Conservation (phyloP, 1,140 invertebrate species). For the Zophobas atratus region DNA sequence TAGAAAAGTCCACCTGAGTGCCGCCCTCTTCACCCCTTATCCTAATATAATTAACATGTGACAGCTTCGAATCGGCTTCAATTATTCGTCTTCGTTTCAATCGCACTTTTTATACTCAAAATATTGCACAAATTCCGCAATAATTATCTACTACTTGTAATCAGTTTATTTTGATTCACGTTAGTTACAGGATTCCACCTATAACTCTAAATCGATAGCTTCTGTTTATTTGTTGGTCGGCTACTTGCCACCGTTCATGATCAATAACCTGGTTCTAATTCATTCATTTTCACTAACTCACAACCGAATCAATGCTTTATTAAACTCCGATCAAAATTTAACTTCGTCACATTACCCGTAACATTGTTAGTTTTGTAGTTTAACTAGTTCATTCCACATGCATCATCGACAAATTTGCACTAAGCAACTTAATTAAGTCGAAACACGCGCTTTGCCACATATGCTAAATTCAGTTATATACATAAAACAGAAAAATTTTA, state of each 20-base stretch:
- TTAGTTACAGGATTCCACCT: too few relatives aligned
- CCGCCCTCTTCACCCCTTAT: constrained; percentile 28
- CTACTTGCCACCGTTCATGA: not conserved
- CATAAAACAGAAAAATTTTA: too few relatives aligned
- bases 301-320: constrained; percentile 8
- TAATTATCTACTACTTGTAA: too few relatives aligned
- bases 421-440: too few relatives aligned
- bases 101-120: not conserved
- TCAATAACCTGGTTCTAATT: not conserved
- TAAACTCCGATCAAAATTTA: constrained; percentile 3
- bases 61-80: constrained; percentile 28
- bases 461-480: too few relatives aligned
- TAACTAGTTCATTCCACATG: not conserved
- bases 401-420: too few relatives aligned
- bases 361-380: not conserved
- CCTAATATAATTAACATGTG: constrained; percentile 33
- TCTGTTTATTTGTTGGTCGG: too few relatives aligned
- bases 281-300: not conserved
- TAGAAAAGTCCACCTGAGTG: constrained; percentile 32
- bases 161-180: too few relatives aligned
- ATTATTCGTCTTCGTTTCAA: constrained; percentile 12
- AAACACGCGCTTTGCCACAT: too few relatives aligned
- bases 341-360: not conserved
- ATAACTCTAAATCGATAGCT: too few relatives aligned
- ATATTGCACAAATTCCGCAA: not conserved